Percentiles rank a stretch among this genome's conserved stretches.
These are phyloP conservation scores for Eurosta solidaginis DNA, from an alignment of 1,140 invertebrate genomes.

Conservation along the genomic window DNA sequence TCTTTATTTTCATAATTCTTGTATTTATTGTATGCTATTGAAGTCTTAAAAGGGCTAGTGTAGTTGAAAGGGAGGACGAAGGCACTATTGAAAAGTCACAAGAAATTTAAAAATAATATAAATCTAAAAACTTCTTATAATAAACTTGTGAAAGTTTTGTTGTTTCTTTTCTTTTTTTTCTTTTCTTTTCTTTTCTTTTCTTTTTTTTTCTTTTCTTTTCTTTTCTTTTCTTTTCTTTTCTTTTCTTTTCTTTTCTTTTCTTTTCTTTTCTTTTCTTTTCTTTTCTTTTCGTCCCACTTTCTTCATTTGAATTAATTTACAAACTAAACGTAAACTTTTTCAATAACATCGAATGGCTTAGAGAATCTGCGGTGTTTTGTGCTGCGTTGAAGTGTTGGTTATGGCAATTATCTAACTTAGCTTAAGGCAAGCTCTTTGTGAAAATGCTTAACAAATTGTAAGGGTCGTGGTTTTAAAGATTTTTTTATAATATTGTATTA, in stretches of 20 bases:
- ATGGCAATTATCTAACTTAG: too few relatives aligned
- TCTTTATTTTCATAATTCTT: not conserved
- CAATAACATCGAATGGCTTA: not conserved
- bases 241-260: not conserved
- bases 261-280: not conserved
- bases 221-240: not conserved
- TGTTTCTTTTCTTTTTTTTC: too few relatives aligned
- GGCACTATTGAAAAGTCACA: conserved; percentile 11
- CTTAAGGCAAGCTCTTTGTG: too few relatives aligned
- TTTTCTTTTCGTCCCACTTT: not conserved
- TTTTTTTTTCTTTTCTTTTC: not conserved
- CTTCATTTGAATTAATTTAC: not conserved
- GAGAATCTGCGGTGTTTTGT: not conserved
- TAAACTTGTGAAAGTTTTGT: too few relatives aligned
- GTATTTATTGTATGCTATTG: not conserved
- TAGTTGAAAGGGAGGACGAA: not conserved
- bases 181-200: not conserved
- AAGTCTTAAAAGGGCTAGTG: not conserved
- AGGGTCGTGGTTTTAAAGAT: too few relatives aligned
- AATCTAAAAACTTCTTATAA: not conserved
- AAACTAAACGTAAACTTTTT: not conserved
- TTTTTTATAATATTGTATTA: too few relatives aligned
- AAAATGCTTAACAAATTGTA: too few relatives aligned
- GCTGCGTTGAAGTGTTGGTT: too few relatives aligned
- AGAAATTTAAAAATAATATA: not conserved